Evolutionary conservation across 2,113 vertebrate species (phyloP).

Genomic region (Cheilinus undulatus): DNA sequence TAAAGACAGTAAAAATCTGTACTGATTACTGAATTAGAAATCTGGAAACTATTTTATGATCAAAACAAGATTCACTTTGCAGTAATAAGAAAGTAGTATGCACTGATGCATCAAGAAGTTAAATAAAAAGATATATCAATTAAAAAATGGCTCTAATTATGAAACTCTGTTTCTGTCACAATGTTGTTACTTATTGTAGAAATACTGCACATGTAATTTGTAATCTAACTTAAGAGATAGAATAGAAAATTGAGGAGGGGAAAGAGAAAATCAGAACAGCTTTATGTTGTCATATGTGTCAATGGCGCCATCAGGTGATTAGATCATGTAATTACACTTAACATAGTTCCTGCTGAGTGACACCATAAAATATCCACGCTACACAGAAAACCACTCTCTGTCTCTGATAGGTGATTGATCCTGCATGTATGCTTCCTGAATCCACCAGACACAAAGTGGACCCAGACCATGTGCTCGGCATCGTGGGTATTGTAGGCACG

Average conservation of each 20-base stretch:
- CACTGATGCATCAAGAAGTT: too few species aligned
- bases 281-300: background rate
- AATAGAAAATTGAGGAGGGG: too few species aligned
- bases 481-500: constrained; percentile 55
- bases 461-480: constrained; percentile 36
- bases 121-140: too few species aligned
- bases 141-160: too few species aligned
- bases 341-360: background rate
- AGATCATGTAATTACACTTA: background rate
- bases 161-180: background rate
- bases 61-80: too few species aligned
- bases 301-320: constrained; percentile 51
- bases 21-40: too few species aligned
- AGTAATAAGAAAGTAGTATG: too few species aligned
- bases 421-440: background rate
- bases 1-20: too few species aligned
- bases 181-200: background rate
- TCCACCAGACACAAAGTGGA: constrained; percentile 29
- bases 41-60: too few species aligned
- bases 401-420: constrained; percentile 20
- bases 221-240: too few species aligned
- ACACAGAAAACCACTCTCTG: background rate
- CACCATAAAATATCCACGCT: too few species aligned
- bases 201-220: too few species aligned
- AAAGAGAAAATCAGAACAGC: background rate